Base-by-base conservation (phyloP, 1,140 invertebrate species). In the Tetramorium simillimum region DNA sequence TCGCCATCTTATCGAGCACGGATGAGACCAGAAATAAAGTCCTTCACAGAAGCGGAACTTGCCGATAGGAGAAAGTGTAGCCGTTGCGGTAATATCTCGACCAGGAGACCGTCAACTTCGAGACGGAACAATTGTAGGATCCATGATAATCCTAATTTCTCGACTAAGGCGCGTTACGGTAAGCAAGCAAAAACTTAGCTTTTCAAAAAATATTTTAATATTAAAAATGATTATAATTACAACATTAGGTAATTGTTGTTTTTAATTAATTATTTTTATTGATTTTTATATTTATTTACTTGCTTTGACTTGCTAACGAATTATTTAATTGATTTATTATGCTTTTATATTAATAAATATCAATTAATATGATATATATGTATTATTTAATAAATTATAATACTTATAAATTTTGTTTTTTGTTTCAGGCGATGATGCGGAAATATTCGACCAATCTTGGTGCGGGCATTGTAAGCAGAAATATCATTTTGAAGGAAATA, bases 81-180 rank as follows among this genome's bases (percentile, higher is more conserved):
- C 43, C 77, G 89, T n/a, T 92, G 91, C 21, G 91, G 91, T 7
- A 85, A 18, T 37, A 6, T 86, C 18, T 80, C 90, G 9, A 53
- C 3, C 10, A 86, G 21, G 10, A 92, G 58, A 33, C 40, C 12
- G 6, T 56, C 84, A 12, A 53, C 58, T 7, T 63, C 28, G 10
- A 33, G 33, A 18, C 91, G 77, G 5, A 86, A 80, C 18, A 60
- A 46, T 16, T 91, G 85, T 70, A 85, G 89, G 86, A 89, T 87
- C 18, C 88, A 91, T n/a, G 85, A 92, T 28, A 56, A 63, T 18
- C 14, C 14, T 3, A 56, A 46, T 67, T 70, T 78, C 37, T 69
- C 88, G 37, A 86, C 75, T 12, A 90, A 84, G 24, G 73, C 60
- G 69, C 84, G 86, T 63, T 85, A 88, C 14, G 91, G 92, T 92